These are phyloP conservation scores for Megaustenia siamemsis DNA, from an alignment of 2,888 invertebrate genomes.

Conservation along the genomic window DNA sequence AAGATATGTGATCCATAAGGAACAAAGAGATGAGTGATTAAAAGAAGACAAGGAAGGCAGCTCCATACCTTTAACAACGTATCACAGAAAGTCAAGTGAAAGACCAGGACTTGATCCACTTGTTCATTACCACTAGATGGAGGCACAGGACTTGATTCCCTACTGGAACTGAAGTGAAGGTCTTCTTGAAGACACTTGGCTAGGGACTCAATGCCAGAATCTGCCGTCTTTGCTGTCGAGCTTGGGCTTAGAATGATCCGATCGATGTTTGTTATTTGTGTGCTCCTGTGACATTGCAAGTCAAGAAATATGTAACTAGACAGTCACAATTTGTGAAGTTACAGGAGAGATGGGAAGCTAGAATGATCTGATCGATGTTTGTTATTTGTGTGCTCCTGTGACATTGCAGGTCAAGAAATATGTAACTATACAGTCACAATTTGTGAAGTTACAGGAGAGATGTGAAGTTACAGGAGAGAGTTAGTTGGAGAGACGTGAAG, in stretches of 20 bases:
- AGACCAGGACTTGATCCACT: slow-evolving; percentile 79
- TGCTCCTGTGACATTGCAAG: neutral
- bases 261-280: slow-evolving; percentile 61
- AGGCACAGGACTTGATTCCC: slow-evolving; percentile 74
- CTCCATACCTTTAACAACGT: slow-evolving; percentile 80
- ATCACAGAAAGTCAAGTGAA: slow-evolving; percentile 80
- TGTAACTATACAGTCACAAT: too few species aligned
- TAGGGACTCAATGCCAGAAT: slow-evolving; percentile 81
- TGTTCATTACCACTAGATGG: slow-evolving; percentile 79
- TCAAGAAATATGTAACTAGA: too few species aligned
- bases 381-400: slow-evolving; percentile 17
- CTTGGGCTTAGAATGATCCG: slow-evolving; percentile 77
- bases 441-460: too few species aligned
- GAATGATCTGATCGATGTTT: slow-evolving; percentile 70
- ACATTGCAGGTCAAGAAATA: too few species aligned
- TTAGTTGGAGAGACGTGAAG: too few species aligned
- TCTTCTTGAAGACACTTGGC: slow-evolving; percentile 77
- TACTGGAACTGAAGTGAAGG: slow-evolving; percentile 71
- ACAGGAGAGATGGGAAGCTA: too few species aligned
- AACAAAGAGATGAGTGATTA: too few species aligned
- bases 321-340: too few species aligned
- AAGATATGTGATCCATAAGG: too few species aligned
- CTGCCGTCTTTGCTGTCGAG: slow-evolving; percentile 80
- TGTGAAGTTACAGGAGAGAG: too few species aligned
- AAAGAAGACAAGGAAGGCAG: too few species aligned